Evolutionary conservation across 2,888 invertebrate genomes (phyloP).

Genomic region (Polymixis lichenea): DNA sequence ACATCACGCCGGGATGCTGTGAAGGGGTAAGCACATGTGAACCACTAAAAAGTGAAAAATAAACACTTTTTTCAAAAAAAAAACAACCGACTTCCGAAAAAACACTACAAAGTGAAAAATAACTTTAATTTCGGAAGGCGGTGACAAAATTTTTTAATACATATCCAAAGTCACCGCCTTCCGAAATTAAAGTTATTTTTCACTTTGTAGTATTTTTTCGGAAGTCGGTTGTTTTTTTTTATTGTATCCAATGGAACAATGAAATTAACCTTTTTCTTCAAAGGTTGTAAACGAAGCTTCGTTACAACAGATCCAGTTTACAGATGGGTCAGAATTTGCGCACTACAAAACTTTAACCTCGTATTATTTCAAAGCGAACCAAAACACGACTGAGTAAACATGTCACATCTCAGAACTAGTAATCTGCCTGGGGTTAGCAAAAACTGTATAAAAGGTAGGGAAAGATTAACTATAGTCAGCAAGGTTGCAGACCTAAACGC

Average conservation of each 20-base stretch:
- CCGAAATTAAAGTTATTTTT: too few species aligned
- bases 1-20: too few species aligned
- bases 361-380: neutral
- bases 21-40: too few species aligned
- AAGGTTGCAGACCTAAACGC: neutral
- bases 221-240: too few species aligned
- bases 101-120: too few species aligned
- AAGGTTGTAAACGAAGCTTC: neutral
- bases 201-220: too few species aligned
- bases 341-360: neutral
- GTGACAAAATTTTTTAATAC: too few species aligned
- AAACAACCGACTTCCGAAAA: too few species aligned
- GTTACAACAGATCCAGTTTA: neutral
- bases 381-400: neutral
- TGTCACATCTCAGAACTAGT: slow-evolving; percentile 4
- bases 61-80: too few species aligned
- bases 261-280: neutral
- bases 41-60: too few species aligned
- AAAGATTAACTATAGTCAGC: neutral
- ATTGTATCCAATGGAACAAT: neutral
- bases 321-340: neutral
- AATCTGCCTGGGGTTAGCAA: neutral
- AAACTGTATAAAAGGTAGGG: neutral
- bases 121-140: too few species aligned
- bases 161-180: too few species aligned